These are phyloP conservation scores for Pyralis farinalis DNA, from an alignment of 2,888 invertebrate species.

Conservation along the genomic window DNA sequence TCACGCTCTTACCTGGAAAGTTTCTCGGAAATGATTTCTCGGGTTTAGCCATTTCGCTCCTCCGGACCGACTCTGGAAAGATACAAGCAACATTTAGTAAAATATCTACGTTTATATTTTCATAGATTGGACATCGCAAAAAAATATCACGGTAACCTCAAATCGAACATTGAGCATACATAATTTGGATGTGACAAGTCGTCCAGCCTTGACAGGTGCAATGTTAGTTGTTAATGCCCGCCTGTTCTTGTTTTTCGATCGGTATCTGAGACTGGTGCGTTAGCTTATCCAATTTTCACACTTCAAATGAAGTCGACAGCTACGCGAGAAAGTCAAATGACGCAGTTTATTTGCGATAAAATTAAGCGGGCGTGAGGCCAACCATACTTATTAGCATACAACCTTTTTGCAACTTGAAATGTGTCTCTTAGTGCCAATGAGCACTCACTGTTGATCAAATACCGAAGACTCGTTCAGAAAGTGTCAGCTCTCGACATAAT, in stretches of 20 bases:
- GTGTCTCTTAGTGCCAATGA: too few species aligned
- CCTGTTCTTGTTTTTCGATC: not conserved
- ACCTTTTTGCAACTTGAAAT: too few species aligned
- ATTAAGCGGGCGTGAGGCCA: conserved; percentile 20
- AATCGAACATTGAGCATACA: conserved; percentile 12
- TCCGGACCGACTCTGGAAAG: conserved; percentile 58
- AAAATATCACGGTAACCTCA: conserved; percentile 32
- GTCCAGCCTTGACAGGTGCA: conserved; percentile 18
- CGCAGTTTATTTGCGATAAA: conserved; percentile 24
- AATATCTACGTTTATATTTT: not conserved
- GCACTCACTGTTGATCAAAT: too few species aligned
- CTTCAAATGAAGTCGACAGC: conserved; percentile 29
- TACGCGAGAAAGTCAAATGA: conserved; percentile 35
- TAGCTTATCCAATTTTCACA: conserved; percentile 19
- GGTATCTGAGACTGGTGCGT: not conserved
- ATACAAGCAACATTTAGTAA: conserved; percentile 19
- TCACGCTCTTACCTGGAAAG: conserved; percentile 61
- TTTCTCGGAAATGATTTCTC: conserved; percentile 76
- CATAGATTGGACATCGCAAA: conserved; percentile 7
- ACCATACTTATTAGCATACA: not conserved
- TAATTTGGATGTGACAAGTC: conserved; percentile 19
- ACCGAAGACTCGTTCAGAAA: too few species aligned
- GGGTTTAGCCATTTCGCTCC: conserved; percentile 65
- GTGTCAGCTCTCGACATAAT: too few species aligned
- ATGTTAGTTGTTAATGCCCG: conserved; percentile 13